Evolutionary conservation across 2,888 invertebrate genomes (phyloP).

Genomic region (Nephrotoma flavescens): DNA sequence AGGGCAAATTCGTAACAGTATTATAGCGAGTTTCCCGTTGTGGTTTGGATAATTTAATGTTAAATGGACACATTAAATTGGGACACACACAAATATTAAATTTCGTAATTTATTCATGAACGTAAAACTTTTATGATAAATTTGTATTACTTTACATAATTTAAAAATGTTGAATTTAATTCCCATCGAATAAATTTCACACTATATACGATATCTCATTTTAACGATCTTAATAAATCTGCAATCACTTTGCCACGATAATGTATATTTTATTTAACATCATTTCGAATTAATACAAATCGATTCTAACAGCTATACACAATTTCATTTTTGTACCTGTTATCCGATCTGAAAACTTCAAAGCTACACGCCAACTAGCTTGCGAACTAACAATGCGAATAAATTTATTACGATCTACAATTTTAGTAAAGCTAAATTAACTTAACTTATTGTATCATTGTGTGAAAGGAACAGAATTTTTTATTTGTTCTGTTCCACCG

Average conservation of each 20-base stretch:
- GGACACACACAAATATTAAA: too few relatives aligned
- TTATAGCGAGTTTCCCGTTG: too few relatives aligned
- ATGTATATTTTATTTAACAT: too few relatives aligned
- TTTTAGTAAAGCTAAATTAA: background rate
- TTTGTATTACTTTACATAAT: too few relatives aligned
- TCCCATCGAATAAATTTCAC: background rate
- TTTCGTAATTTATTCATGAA: too few relatives aligned
- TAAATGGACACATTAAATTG: too few relatives aligned
- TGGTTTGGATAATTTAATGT: too few relatives aligned
- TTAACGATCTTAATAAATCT: background rate
- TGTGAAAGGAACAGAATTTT: background rate
- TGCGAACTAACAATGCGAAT: background rate
- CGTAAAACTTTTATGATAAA: too few relatives aligned
- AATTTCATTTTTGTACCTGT: background rate
- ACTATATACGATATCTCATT: background rate
- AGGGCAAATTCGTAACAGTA: too few relatives aligned
- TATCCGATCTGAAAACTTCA: background rate
- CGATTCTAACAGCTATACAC: background rate
- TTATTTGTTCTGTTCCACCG: background rate
- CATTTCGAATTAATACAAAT: background rate
- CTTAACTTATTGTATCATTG: background rate
- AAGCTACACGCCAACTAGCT: background rate
- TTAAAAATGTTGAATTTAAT: background rate
- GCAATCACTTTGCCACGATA: background rate
- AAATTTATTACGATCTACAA: background rate